A percentile compares a stretch with the other conserved stretches of the same genome.
phyloP scores from a whole-genome alignment of 2,888 invertebrate genomes.

The Hirtodrosophila trivittata region DNA sequence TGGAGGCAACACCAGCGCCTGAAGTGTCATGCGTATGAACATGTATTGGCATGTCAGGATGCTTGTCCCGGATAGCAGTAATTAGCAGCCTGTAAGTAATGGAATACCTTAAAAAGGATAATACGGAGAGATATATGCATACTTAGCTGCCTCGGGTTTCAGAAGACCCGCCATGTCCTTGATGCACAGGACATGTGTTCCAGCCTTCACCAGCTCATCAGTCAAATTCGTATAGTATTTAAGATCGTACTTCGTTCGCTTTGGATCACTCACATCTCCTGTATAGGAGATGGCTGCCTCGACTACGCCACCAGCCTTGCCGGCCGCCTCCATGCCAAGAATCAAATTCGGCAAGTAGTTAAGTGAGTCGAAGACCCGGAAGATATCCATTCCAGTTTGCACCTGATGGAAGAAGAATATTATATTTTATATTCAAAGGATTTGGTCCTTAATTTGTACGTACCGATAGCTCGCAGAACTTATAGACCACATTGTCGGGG shows the following conservation, averaged over 20 bases:
- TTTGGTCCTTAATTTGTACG: constrained; percentile 73
- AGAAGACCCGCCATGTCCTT: constrained; percentile 99
- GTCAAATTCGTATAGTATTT: constrained; percentile 97
- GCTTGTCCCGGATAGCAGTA: constrained; percentile 93
- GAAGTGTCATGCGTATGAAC: constrained; percentile 99
- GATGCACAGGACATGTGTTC: constrained; percentile 95
- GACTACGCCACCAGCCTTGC: constrained; percentile 97
- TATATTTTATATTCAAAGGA: too few relatives aligned
- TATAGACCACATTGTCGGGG: constrained; percentile 98
- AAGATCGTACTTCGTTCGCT: constrained; percentile 95
- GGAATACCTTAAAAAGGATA: too few relatives aligned
- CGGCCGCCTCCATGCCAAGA: constrained; percentile 98
- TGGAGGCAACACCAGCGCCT: constrained; percentile 97
- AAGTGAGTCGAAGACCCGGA: constrained; percentile 98
- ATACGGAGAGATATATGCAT: too few relatives aligned
- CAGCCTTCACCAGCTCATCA: constrained; percentile 97
- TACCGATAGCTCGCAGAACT: constrained; percentile 98
- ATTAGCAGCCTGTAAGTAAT: constrained; percentile 92
- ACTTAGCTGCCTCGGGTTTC: constrained; percentile 95
- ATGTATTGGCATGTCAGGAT: constrained; percentile 98
- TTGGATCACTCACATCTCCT: constrained; percentile 97
- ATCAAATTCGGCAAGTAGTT: constrained; percentile 98
- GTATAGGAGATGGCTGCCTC: constrained; percentile 99
- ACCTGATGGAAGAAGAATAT: constrained; percentile 84
- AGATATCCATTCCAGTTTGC: constrained; percentile 98